Conservation (phyloP, 2,797 vertebrate genomes). For the Australoheros facetus region DNA sequence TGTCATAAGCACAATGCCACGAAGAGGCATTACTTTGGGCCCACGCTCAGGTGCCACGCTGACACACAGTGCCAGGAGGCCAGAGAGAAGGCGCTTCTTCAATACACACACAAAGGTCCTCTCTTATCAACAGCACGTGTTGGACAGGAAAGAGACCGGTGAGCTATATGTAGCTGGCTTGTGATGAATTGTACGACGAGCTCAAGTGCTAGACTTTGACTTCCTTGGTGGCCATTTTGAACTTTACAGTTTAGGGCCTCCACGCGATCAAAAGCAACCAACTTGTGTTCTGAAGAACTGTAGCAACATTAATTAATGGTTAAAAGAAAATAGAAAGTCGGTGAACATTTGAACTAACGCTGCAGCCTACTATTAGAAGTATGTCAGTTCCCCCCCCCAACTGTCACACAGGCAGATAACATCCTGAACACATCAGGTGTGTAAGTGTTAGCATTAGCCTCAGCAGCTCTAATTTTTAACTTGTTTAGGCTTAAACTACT, state of each 20-base stretch:
- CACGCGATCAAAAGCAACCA: background rate
- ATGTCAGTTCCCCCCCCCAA: background rate
- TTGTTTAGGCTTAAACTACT: background rate
- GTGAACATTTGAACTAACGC: background rate
- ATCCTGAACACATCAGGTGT: background rate
- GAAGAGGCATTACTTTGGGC: constrained; percentile 96
- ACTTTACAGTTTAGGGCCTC: constrained; percentile 1
- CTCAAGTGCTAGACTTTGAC: constrained; percentile 12
- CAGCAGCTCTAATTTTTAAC: background rate
- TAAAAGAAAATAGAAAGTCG: background rate
- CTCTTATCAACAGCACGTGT: constrained; percentile 40
- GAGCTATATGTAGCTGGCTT: constrained; percentile 59
- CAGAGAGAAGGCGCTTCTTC: constrained; percentile 89
- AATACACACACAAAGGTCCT: constrained; percentile 62
- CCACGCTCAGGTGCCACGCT: constrained; percentile 85
- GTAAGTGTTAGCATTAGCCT: background rate
- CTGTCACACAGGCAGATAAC: background rate
- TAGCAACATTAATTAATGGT: background rate
- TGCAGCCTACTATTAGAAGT: background rate
- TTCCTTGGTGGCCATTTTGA: constrained; percentile 43
- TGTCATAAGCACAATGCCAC: constrained; percentile 96
- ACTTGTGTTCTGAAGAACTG: constrained; percentile 1
- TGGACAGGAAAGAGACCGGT: constrained; percentile 50
- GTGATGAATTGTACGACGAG: constrained; percentile 27
- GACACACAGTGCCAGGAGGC: constrained; percentile 92